A percentile compares a stretch with the other conserved stretches of the same genome.
phyloP scores from a whole-genome alignment of 92 coral and sea anemone genomes.

The Pocillopora grandis region DNA sequence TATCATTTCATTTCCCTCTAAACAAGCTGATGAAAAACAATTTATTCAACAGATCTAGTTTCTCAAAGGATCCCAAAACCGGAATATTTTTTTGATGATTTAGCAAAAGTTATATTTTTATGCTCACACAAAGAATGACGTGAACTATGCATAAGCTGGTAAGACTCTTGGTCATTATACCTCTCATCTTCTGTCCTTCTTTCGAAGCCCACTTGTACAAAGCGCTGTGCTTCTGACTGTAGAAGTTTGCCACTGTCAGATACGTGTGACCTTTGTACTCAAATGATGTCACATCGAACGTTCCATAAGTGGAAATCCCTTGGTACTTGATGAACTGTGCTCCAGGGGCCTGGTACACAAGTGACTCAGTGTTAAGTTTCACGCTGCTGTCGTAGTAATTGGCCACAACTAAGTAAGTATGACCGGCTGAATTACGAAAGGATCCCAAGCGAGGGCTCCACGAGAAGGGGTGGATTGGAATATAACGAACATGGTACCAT shows the following conservation, averaged over 20 bases:
- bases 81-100: too few relatives aligned
- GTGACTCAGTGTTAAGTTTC: conserved; percentile 19
- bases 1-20: too few relatives aligned
- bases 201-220: background rate
- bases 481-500: conserved; percentile 19
- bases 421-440: conserved; percentile 47
- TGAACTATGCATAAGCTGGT: too few relatives aligned
- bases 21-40: too few relatives aligned
- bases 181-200: background rate
- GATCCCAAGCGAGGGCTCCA: conserved; percentile 36
- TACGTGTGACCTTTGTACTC: conserved; percentile 39
- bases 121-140: too few relatives aligned
- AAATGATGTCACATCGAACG: conserved; percentile 42
- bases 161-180: too few relatives aligned
- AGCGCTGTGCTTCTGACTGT: background rate
- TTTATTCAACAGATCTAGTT: too few relatives aligned
- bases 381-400: conserved; percentile 12
- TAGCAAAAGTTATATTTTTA: too few relatives aligned
- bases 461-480: conserved; percentile 47
- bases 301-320: conserved; percentile 37
- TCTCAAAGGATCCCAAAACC: too few relatives aligned
- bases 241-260: background rate
- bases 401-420: conserved; percentile 37
- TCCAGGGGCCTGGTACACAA: conserved; percentile 54
- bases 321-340: conserved; percentile 52